Evolutionary conservation across 2,113 vertebrate genomes (phyloP).

Genomic region (Pagrus major): DNA sequence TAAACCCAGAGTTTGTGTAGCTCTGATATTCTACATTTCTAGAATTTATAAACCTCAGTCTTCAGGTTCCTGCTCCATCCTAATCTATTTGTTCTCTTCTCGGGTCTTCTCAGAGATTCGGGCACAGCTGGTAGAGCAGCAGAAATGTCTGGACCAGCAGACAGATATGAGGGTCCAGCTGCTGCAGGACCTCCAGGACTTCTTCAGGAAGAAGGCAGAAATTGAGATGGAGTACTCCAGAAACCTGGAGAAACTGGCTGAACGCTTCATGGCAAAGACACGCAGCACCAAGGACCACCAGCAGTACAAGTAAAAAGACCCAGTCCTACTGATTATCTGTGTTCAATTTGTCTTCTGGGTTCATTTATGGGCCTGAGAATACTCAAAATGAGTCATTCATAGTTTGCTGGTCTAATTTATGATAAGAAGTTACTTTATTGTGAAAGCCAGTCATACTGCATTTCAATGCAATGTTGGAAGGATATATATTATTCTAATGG

Average conservation of each 20-base stretch:
- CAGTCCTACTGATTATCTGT: not conserved
- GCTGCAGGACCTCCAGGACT: conserved; percentile 98
- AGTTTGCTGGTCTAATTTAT: conserved; percentile 3
- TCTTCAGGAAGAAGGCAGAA: conserved; percentile 98
- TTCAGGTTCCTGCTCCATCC: not conserved
- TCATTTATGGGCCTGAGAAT: not conserved
- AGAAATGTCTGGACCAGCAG: conserved; percentile 98
- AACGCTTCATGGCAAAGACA: conserved; percentile 99
- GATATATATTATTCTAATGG: conserved; percentile 1
- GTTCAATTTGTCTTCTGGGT: not conserved
- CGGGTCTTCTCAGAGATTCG: conserved; percentile 89
- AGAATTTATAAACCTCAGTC: not conserved
- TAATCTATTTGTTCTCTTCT: conserved; percentile 41
- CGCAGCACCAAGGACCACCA: conserved; percentile 99
- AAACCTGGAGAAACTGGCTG: conserved; percentile 96
- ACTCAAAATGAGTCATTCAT: not conserved
- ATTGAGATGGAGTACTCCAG: conserved; percentile 99
- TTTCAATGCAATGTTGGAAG: conserved; percentile 16
- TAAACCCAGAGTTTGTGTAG: not conserved
- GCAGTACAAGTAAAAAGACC: conserved; percentile 93
- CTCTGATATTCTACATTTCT: not conserved
- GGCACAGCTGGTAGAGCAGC: conserved; percentile 95
- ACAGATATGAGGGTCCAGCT: conserved; percentile 98
- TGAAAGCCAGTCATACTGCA: conserved; percentile 9
- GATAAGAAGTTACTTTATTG: conserved; percentile 11